Evolutionary conservation across 1,140 invertebrate species (phyloP), one percentile per base, ranked within the genome.

Genomic region (Apis florea): DNA sequence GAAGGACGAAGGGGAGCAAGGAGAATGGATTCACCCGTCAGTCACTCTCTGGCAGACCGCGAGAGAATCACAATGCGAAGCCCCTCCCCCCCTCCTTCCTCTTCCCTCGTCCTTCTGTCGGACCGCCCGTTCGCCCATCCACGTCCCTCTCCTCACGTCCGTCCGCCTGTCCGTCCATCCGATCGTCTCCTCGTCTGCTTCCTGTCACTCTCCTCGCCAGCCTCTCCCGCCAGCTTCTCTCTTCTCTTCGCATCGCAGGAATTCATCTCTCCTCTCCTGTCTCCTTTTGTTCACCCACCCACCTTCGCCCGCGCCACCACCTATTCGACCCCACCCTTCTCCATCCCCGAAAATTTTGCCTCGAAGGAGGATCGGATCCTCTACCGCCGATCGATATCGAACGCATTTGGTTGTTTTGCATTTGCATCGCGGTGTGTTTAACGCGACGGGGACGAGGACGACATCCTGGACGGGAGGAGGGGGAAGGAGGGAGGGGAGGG

Each of bases 21-120:
- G 79, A 88, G 90, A 92, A 90, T 86, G 91, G 91, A 93, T 93
- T 93, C 92, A 93, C 83, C 92, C 90, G 93, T 93, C 92, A 93
- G 90, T 93, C 92, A 93, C 88, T 92, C 89, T 83, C 89, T 90
- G 91, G 90, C 89, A 92, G 90, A 92, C 91, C 90, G 90, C 89
- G 88, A 90, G 92, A 92, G 92, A 93, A 92, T 93, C 91, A 93
- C 92, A 93, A 94, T 93, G 90, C 93, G 85, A 88, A 89, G 87
- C 87, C 73, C 87, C 73, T 88, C 87, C 73, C 83, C 87, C 73
- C 83, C 86, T 86, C 85, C 75, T 82, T 76, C 79, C 77, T 69
- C 76, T 72, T 84, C 85, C 76, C 80, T 70, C 78, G 85, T 89
- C 87, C 84, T 83, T 86, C 86, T 70, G 84, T 87, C 79, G 49